Base-by-base conservation (phyloP, 2,888 invertebrate genomes). In the Gryllus longicercus region DNA sequence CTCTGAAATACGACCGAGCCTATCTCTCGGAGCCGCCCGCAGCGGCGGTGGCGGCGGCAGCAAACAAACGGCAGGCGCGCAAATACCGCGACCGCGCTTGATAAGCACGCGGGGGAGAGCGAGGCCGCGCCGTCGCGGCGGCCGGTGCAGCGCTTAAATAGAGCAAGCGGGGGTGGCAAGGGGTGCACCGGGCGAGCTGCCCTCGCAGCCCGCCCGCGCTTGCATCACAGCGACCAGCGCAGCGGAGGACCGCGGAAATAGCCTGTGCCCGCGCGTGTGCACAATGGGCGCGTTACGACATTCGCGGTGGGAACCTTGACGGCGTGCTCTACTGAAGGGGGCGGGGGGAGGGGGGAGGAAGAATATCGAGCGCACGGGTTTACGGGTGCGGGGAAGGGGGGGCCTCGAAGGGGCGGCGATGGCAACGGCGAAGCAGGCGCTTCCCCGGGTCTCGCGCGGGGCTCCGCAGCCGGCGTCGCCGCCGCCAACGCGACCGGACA, bases 11-110 rank as follows among this genome's bases (percentile, higher is more conserved):
- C 50, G 78, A 23, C 51, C 78, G 51, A 50, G 50, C 51, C 51
- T 51, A 23, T 23, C 78, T 50, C 50, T 49, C 76, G 49, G 76
- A 21, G 49, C 50, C 49, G 76, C 76, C 76, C 49, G 50, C 50
- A n/a, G 76, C 49, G 49, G 49, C 76, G 76, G 76, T 21, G 75
- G 75, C 75, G 14, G 51, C 51, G 3, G 51, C 51, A 51, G 51
- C 63, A 63, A 63, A 63, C 63, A 63, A 63, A n/a, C 14, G 63
- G 63, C 8, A 63, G 63, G 63, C 63, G 63, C 16, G 63, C 63
- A 63, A 38, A 38, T 77, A 77, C 77, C 12, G 49, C 49, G 77
- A 11, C n/a, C 50, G n/a, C 77, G 50, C 38, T 77, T 50, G 49
- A 77, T 18, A 18, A 63, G 63, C 63, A 4, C n/a, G 63, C n/a